A percentile compares a stretch with the other conserved stretches of the same genome.
Evolutionary conservation across 2,113 vertebrate species (phyloP).

Genomic region (Oncorhynchus clarkii): DNA sequence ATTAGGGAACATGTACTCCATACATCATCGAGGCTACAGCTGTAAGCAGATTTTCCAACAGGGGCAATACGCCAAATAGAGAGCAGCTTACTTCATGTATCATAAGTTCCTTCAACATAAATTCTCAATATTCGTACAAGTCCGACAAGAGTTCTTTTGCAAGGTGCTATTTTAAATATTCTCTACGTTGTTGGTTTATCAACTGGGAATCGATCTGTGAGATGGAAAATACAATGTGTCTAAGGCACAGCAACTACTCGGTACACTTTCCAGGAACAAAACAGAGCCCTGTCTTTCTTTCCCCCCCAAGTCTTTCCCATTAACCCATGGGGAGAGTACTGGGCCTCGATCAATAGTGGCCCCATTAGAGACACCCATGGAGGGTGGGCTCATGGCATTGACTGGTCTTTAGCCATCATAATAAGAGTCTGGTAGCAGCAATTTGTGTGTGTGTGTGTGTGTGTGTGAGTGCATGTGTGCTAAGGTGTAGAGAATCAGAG

Average conservation of each 20-base stretch:
- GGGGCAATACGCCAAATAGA: conserved; percentile 33
- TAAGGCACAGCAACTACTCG: neutral
- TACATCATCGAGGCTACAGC: conserved; percentile 57
- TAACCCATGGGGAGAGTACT: conserved; percentile 55
- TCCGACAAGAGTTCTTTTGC: conserved; percentile 1
- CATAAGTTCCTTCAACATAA: no score
- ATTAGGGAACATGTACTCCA: conserved; percentile 58
- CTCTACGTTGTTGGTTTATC: neutral
- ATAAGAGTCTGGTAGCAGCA: no score
- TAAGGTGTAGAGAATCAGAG: no score
- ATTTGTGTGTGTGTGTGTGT: no score
- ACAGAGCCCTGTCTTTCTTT: conserved; percentile 11
- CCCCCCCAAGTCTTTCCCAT: conserved; percentile 42
- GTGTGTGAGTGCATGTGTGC: no score
- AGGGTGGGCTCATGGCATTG: conserved; percentile 41
- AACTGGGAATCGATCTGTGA: neutral
- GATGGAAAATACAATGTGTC: no score
- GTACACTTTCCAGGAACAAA: conserved; percentile 30
- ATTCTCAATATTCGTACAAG: neutral
- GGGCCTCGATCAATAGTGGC: conserved; percentile 60
- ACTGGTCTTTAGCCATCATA: conserved; percentile 26
- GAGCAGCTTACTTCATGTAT: conserved; percentile 16
- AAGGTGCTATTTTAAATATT: conserved; percentile 14
- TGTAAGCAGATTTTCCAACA: conserved; percentile 43
- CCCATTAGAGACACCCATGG: conserved; percentile 61